phyloP scores from a whole-genome alignment of 2,113 vertebrate species.

The Microcebus murinus region DNA sequence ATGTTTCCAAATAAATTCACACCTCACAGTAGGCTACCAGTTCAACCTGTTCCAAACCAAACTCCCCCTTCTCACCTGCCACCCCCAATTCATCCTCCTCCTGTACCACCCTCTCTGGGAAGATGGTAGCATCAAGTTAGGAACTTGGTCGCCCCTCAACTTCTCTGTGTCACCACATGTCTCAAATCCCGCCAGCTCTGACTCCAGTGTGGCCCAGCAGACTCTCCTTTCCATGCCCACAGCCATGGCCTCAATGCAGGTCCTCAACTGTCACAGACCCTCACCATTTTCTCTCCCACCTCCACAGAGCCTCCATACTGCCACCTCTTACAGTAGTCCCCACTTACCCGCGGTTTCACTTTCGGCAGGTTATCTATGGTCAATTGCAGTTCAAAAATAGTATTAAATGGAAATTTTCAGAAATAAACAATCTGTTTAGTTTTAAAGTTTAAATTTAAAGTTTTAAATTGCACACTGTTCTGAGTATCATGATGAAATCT shows the following conservation, averaged over 20 bases:
- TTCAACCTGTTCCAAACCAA: not conserved
- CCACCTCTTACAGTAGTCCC: not conserved
- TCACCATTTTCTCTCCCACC: not conserved
- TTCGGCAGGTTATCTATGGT: not conserved
- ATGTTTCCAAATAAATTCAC: not conserved
- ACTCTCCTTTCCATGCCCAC: not conserved
- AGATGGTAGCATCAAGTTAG: not conserved
- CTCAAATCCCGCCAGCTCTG: not conserved
- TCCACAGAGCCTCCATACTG: not conserved
- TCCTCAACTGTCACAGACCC: not conserved
- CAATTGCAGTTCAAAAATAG: not conserved
- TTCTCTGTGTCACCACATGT: not conserved
- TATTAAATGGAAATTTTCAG: not conserved
- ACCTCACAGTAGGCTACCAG: not conserved
- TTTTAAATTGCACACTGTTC: not conserved
- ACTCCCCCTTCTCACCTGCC: not conserved
- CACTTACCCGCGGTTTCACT: not conserved
- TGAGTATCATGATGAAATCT: not conserved
- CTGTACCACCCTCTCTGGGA: not conserved
- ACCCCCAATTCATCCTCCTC: not conserved
- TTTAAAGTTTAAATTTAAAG: not conserved
- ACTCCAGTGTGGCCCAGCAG: not conserved
- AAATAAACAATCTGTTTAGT: not conserved
- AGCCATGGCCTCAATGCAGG: not conserved
- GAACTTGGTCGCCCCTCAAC: not conserved